Evolutionary conservation across 2,888 invertebrate genomes (phyloP), one percentile per base, ranked within the genome.

Genomic region (Autographa gamma): DNA sequence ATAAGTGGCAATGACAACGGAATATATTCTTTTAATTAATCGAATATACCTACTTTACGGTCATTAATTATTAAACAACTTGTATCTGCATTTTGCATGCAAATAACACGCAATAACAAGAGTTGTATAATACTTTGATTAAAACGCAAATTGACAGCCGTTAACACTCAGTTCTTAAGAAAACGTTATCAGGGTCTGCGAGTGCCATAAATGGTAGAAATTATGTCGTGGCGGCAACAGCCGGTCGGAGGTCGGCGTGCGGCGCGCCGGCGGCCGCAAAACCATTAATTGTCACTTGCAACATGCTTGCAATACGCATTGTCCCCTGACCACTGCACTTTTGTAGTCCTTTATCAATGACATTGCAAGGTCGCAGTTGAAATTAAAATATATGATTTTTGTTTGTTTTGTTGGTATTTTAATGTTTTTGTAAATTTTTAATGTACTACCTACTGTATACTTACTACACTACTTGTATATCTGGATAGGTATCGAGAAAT

Each of bases 131-230:
- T 62, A 54, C 43, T 67, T 76, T 68, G 76, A 77, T 80, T 71
- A 68, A 76, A 80, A 66, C 32, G 54, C 72, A 76, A 75, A 31
- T n/a, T 73, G 71, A 62, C 73, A 74, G 73, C 74, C 73, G 78
- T 75, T 76, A 76, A 79, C 73, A 79, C 73, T 76, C 34, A 72
- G 79, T 79, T 75, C 71, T 73, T 77, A 81, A 80, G 67, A 80
- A 83, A 87, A 86, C 80, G 79, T 80, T 82, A 87, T 83, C 91
- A 90, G 90, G 91, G 91, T 86, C 89, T 90, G 85, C 88, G 19
- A 85, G 79, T 85, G 69, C 91, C 91, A 70, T 91, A 88, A 85
- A 90, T 78, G 91, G 91, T 66, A 77, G 85, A 77, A 85, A 87
- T 85, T 81, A 81, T 77, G 73, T 58, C 73, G 71, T 63, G 66